Evolutionary conservation across 2,797 vertebrate species (phyloP).

Genomic region (Dromococcyx pavoninus): DNA sequence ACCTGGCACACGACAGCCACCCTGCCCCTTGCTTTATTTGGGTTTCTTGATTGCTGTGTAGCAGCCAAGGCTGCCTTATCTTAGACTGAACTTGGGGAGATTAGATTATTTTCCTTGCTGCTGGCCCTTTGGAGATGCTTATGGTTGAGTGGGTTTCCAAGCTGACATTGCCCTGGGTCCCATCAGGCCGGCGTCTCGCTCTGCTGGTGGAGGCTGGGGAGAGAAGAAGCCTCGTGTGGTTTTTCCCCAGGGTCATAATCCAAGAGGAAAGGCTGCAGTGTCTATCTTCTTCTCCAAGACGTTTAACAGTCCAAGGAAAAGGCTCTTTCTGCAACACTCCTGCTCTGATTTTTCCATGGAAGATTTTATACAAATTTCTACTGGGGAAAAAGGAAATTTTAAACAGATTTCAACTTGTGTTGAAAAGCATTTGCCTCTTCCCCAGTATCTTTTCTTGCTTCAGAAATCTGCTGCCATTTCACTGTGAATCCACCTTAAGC

Average conservation of each 20-base stretch:
- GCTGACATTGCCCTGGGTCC: not conserved
- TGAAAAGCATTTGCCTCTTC: not conserved
- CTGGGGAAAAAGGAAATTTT: not conserved
- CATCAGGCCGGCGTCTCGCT: not conserved
- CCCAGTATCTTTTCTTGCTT: not conserved
- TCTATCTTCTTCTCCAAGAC: not conserved
- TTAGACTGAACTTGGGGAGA: not conserved
- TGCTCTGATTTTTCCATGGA: not conserved
- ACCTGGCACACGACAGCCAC: rapidly evolving
- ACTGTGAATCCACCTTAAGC: slow-evolving; percentile 30
- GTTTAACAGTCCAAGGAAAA: not conserved
- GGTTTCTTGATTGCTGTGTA: not conserved
- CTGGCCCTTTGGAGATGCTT: not conserved
- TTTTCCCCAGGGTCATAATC: not conserved
- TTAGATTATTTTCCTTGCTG: not conserved
- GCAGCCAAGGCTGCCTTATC: not conserved
- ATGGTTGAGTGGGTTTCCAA: not conserved
- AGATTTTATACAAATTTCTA: not conserved
- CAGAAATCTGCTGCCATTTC: slow-evolving; percentile 25
- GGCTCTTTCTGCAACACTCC: not conserved
- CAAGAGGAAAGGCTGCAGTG: not conserved
- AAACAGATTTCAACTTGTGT: not conserved
- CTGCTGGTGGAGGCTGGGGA: not conserved
- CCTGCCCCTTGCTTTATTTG: not conserved
- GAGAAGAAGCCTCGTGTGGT: rapidly evolving